These are phyloP conservation scores for Sylvilagus floridanus DNA, from an alignment of 2,797 vertebrate species.

Conservation along the genomic window DNA sequence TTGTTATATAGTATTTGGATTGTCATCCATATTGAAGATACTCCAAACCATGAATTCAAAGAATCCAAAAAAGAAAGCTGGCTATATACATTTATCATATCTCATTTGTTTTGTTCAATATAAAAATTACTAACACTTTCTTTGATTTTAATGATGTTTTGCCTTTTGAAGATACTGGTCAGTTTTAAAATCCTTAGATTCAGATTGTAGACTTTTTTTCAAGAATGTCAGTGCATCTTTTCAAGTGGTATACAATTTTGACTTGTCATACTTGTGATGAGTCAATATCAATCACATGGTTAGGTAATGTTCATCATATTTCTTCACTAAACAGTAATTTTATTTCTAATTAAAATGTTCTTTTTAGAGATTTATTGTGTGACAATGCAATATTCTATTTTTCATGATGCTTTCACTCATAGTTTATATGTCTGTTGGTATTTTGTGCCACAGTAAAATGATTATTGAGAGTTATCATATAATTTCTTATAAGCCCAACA, in stretches of 20 bases:
- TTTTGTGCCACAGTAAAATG: not conserved
- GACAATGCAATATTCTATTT: not conserved
- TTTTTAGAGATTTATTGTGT: not conserved
- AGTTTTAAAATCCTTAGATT: not conserved
- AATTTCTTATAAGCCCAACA: not conserved
- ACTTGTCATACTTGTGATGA: not conserved
- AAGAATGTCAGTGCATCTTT: not conserved
- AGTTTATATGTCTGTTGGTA: not conserved
- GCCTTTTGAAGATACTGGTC: not conserved
- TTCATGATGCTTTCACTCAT: not conserved
- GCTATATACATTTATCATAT: not conserved
- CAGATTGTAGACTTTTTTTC: not conserved
- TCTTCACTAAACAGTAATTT: not conserved
- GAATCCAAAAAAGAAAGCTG: not conserved
- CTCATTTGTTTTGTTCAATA: not conserved
- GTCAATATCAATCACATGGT: not conserved
- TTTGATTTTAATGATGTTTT: not conserved
- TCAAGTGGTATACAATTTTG: not conserved
- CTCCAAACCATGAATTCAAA: not conserved
- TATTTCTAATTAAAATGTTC: not conserved
- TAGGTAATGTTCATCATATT: not conserved
- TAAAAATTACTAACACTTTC: not conserved
- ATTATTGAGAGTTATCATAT: not conserved
- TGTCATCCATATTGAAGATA: not conserved
- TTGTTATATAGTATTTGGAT: not conserved